Base-by-base conservation (phyloP, 2,113 vertebrate genomes). In the Garra rufa region DNA sequence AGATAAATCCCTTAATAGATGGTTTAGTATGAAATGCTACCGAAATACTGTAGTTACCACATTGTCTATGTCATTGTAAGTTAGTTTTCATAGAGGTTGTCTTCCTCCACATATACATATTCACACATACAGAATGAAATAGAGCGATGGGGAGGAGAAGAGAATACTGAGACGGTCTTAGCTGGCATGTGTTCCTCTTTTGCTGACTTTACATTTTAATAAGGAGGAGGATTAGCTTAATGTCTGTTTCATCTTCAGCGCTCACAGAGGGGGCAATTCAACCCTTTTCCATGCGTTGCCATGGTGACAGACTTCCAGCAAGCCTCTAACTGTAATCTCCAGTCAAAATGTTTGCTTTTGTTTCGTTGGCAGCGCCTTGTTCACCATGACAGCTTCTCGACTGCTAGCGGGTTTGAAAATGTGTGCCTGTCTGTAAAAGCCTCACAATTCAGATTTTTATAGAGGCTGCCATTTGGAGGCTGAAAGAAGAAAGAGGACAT, bases 181-280 rank as follows among this genome's bases (percentile, higher is more conserved):
- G 88, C 80, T 71, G 61, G 48, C 30, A 43, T 73, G 65, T 83
- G 44, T 81, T 83, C 50, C 75, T 83, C 65, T 85, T 85, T 84
- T 85, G 88, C 83, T 87, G 86, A 89, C 88, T 87, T 89, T 87
- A 89, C 88, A 89, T 89, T 87, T 89, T 80, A 89, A 89, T 87
- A 84, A 87, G 86, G 84, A 67, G 82, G 85, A 82, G 86, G 84
- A 87, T 89, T 87, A 87, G 83, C 63, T 67, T 87, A 83, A 84
- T 85, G 83, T 89, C 87, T 86, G 87, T 85, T 89, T 85, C 81
- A 84, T 89, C 86, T 83, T 80, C 71, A 28, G 65, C 57, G 81
- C 81, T 77, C 55, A 67, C 11, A 50, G 79, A 48, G 65, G 85
- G 71, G 85, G 41, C 46, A 46, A 50, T 80, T 80, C 84, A 85